phyloP scores from a whole-genome alignment of 2,797 vertebrate species.

The Ptychobarbus kaznakovi region DNA sequence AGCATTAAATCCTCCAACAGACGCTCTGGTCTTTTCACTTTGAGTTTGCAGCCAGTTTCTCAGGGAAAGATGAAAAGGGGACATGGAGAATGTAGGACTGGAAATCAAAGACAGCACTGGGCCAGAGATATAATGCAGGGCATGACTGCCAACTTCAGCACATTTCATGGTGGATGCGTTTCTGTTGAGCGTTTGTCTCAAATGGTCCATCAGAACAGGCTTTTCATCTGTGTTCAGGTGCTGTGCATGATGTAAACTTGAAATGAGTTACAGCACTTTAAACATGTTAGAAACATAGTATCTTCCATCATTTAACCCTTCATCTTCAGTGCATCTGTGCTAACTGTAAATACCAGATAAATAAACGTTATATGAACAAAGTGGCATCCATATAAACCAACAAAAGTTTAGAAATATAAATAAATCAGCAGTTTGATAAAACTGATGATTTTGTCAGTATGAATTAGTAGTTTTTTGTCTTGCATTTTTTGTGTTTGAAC shows the following conservation, averaged over 20 bases:
- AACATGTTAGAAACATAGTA: not conserved
- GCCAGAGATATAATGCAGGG: constrained; percentile 15
- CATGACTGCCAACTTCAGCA: constrained; percentile 8
- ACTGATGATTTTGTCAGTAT: not conserved
- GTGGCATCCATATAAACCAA: not conserved
- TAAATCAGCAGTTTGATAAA: too few species aligned
- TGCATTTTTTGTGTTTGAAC: not conserved
- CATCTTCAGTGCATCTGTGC: not conserved
- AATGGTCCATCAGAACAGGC: not conserved
- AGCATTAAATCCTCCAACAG: constrained; percentile 53
- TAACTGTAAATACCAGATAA: not conserved
- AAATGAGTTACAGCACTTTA: not conserved
- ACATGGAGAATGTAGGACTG: not conserved
- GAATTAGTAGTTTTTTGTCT: not conserved
- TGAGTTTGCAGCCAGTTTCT: constrained; percentile 48
- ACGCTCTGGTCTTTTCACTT: constrained; percentile 51
- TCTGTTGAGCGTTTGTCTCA: constrained; percentile 9
- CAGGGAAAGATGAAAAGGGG: constrained; percentile 51
- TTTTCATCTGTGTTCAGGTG: constrained; percentile 1
- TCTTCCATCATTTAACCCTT: not conserved
- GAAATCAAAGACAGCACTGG: constrained; percentile 8
- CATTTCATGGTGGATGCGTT: constrained; percentile 33
- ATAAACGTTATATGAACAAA: not conserved
- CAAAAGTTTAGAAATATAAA: not conserved
- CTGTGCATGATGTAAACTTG: not conserved